Evolutionary conservation across 2,797 vertebrate genomes (phyloP), one percentile per base, ranked within the genome.

Genomic region (Fringilla coelebs): DNA sequence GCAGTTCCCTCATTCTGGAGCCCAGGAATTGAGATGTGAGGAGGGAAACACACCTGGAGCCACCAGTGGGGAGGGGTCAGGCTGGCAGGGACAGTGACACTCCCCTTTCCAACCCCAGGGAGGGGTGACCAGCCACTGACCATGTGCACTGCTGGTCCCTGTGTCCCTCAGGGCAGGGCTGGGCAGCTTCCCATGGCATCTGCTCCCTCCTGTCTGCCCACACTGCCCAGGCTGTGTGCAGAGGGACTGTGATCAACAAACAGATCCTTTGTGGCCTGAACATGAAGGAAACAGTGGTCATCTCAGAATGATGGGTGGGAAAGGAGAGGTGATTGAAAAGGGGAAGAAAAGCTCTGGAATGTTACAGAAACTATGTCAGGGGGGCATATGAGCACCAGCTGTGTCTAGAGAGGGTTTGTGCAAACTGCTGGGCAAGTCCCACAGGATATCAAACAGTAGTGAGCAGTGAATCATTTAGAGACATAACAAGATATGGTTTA

Each of bases 211-310:
- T 25, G 8, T 26, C 54, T 40, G 71, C 62, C 46, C 52, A 6
- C 20, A 1, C 25, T 21, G 8, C 43, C 51, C 0, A 2, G 9
- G 40, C 78, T 22, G 20, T 4, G 1, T 10, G 17, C 2, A 3
- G 60, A 45, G 54, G 55, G 15, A 17, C 29, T 7, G 34, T 3
- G 34, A 10, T 17, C 29, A 41, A 2, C 66, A 71, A 51, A 48
- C 0, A 0, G 20, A 38, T 74, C 73, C 36, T 25, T 67, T 43
- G 43, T 45, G 71, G 9, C 25, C 61, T 67, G n/a, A 36, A 16
- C 11, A 1, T 2, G 21, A 24, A 43, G 28, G 36, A 51, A 6
- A 8, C n/a, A 36, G 28, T 1, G 22, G 7, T 34, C 38, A 34
- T 10, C 51, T 34, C 31, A 25, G 29, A 46, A 10, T 5, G 25